A percentile compares a stretch with the other conserved stretches of the same genome.
phyloP scores from a whole-genome alignment of 2,888 invertebrate genomes.

The Monochamus alternatus region DNA sequence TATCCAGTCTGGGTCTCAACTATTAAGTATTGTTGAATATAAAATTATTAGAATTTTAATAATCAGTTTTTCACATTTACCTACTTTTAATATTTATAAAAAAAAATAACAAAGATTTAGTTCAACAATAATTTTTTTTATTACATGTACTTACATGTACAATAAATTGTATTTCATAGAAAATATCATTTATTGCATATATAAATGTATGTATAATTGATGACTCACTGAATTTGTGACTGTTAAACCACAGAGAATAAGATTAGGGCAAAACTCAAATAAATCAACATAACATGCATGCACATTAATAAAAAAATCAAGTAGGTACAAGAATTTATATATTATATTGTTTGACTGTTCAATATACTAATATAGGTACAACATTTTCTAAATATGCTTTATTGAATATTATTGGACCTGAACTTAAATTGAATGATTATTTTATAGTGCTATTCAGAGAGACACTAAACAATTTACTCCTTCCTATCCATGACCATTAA shows the following conservation, averaged over 20 bases:
- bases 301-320: too few species aligned
- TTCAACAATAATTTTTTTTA: too few species aligned
- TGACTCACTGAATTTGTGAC: not conserved
- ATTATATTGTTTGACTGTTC: conserved; percentile 5
- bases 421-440: conserved; percentile 31
- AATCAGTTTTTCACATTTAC: too few species aligned
- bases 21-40: too few species aligned
- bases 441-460: conserved; percentile 27
- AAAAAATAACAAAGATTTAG: too few species aligned
- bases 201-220: not conserved
- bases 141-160: too few species aligned
- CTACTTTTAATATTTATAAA: too few species aligned
- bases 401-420: not conserved
- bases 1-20: too few species aligned
- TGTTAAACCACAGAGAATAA: not conserved
- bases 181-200: not conserved
- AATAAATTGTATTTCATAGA: not conserved
- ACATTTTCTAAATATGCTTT: conserved; percentile 3
- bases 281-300: not conserved
- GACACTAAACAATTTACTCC: conserved; percentile 16
- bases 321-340: not conserved
- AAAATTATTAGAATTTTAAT: too few species aligned
- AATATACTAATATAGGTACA: conserved; percentile 5
- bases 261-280: not conserved
- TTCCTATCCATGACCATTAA: not conserved